Conservation (phyloP, 2,113 vertebrate species). For the Xiphophorus maculatus region DNA sequence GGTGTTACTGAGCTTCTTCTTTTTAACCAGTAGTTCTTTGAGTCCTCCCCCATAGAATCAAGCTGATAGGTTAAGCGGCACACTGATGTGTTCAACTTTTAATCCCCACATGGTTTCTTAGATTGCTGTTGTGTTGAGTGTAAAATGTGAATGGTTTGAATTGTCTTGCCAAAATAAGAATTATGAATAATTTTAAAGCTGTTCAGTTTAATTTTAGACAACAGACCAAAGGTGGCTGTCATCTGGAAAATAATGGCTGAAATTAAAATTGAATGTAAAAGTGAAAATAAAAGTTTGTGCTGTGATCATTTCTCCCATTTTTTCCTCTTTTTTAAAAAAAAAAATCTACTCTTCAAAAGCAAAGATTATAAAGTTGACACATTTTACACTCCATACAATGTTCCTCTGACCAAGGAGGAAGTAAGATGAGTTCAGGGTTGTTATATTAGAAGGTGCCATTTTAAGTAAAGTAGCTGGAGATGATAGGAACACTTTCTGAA, state of each 20-base stretch:
- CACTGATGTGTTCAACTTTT: not conserved
- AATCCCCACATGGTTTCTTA: slow-evolving; percentile 1
- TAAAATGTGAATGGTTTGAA: not conserved
- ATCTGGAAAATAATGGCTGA: not conserved
- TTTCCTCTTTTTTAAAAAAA: too few species aligned
- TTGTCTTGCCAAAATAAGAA: not conserved
- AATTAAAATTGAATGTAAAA: not conserved
- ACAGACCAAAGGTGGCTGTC: not conserved
- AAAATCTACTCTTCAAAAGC: too few species aligned
- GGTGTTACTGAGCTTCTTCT: slow-evolving; percentile 40
- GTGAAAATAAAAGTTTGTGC: not conserved
- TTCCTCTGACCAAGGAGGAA: not conserved
- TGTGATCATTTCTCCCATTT: not conserved
- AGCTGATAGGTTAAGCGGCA: slow-evolving; percentile 18
- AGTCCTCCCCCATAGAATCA: slow-evolving; percentile 4
- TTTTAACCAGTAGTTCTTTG: slow-evolving; percentile 19
- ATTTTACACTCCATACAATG: not conserved
- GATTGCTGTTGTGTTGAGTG: not conserved
- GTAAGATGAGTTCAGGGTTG: not conserved
- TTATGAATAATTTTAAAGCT: not conserved
- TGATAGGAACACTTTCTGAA: not conserved
- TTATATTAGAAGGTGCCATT: not conserved
- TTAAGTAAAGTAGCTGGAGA: slow-evolving; percentile 19
- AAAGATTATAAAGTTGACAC: not conserved
- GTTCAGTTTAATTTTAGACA: not conserved